Conservation (phyloP, 2,113 vertebrate species). For the Fulmarus glacialis region DNA sequence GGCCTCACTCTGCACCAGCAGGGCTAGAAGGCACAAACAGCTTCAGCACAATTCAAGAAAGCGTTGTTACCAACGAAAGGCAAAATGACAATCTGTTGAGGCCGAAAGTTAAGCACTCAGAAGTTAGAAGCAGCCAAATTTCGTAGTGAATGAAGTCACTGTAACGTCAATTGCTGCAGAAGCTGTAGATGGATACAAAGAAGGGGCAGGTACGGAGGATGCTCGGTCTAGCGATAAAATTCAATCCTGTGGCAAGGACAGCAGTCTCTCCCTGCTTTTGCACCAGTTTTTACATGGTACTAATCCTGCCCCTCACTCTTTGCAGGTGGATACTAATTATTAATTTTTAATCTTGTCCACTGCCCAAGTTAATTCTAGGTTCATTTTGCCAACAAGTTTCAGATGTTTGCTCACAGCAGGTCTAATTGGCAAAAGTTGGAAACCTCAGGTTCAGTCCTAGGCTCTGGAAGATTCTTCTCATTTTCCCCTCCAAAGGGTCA, state of each 20-base stretch:
- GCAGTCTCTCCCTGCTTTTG: not conserved
- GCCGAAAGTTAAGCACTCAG: not conserved
- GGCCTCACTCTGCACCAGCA: not conserved
- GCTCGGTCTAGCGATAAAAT: not conserved
- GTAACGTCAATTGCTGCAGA: not conserved
- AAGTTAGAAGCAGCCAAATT: not conserved
- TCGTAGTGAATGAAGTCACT: not conserved
- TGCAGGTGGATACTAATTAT: not conserved
- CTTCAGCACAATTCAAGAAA: not conserved
- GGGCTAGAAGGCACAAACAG: not conserved
- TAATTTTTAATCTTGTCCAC: not conserved
- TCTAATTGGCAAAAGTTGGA: not conserved
- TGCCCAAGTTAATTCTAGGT: not conserved
- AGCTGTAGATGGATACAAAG: not conserved
- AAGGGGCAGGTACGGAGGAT: not conserved
- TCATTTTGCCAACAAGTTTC: not conserved
- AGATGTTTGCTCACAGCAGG: not conserved
- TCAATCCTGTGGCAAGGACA: not conserved
- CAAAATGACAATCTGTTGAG: not conserved
- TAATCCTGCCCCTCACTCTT: not conserved
- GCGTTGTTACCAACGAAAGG: not conserved
- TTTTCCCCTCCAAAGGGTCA: not conserved
- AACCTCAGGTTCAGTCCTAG: not conserved
- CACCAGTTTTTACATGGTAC: not conserved
- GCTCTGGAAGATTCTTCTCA: not conserved